Evolutionary conservation across 2,113 vertebrate species (phyloP).

Genomic region (Hippoglossus stenolepis): DNA sequence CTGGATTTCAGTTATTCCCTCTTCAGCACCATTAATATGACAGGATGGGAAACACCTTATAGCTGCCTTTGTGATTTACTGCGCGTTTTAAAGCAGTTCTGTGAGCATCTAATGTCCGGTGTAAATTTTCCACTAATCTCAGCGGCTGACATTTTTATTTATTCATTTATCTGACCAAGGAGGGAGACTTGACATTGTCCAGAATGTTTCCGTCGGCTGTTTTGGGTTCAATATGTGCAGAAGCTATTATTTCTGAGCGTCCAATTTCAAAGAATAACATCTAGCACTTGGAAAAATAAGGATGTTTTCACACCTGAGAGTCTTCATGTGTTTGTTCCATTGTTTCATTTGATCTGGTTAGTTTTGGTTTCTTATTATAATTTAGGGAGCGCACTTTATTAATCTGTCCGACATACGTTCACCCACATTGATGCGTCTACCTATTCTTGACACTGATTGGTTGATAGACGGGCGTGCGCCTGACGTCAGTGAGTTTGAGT

Average conservation of each 20-base stretch:
- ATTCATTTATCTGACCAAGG: background rate
- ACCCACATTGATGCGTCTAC: no score
- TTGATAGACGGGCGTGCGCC: no score
- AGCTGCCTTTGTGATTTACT: background rate
- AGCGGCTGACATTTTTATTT: background rate
- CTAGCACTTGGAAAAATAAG: no score
- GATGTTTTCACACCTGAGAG: no score
- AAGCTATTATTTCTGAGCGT: background rate
- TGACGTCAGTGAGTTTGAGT: no score
- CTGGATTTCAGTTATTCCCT: background rate
- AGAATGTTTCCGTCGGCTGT: background rate
- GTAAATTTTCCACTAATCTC: background rate
- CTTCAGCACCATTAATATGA: background rate
- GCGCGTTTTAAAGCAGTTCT: background rate
- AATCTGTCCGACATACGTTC: no score
- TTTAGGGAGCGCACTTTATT: no score
- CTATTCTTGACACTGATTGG: no score
- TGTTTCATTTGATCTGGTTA: no score
- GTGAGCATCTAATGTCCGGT: background rate
- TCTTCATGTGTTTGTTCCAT: no score
- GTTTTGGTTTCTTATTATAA: no score
- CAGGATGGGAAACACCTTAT: background rate
- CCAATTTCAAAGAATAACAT: no score
- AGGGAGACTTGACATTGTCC: background rate
- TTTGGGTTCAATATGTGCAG: background rate